Conservation (phyloP, 2,113 vertebrate genomes). For the Lampris megalopsis region DNA sequence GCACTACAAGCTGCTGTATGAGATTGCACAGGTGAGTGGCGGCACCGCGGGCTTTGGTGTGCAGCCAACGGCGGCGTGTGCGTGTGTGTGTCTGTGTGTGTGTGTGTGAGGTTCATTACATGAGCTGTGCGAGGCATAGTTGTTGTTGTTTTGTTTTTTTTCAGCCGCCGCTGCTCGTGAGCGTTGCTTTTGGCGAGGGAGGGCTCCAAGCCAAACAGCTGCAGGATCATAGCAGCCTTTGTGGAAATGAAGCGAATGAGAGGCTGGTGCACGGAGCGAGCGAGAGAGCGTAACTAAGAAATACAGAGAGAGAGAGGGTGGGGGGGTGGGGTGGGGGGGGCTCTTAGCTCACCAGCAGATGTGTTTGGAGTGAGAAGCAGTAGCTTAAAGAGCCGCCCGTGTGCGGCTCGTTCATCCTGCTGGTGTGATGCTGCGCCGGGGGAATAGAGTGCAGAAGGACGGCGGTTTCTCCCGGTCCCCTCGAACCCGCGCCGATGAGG, state of each 20-base stretch:
- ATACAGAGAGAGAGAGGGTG: too few species aligned
- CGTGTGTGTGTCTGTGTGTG: slow-evolving; percentile 8
- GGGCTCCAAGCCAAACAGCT: background rate
- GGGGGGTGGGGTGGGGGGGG: background rate
- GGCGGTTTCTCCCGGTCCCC: too few species aligned
- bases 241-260: slow-evolving; percentile 19
- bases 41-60: slow-evolving; percentile 32
- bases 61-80: background rate
- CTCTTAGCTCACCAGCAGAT: slow-evolving; percentile 46
- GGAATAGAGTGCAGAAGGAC: slow-evolving; percentile 13
- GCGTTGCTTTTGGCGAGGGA: slow-evolving; percentile 13
- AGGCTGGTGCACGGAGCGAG: slow-evolving; percentile 23
- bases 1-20: slow-evolving; percentile 99
- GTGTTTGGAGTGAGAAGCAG: slow-evolving; percentile 64
- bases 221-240: slow-evolving; percentile 13
- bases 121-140: slow-evolving; percentile 32
- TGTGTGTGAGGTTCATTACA: slow-evolving; percentile 38
- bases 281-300: slow-evolving; percentile 26
- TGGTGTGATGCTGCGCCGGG: slow-evolving; percentile 50
- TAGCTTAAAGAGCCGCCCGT: slow-evolving; percentile 49
- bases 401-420: slow-evolving; percentile 61
- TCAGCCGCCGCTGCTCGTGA: slow-evolving; percentile 6
- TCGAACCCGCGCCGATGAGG: too few species aligned
- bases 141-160: background rate
- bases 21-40: slow-evolving; percentile 98